Base-by-base conservation (phyloP, 2,888 invertebrate species). In the Drosophila tanythrix region DNA sequence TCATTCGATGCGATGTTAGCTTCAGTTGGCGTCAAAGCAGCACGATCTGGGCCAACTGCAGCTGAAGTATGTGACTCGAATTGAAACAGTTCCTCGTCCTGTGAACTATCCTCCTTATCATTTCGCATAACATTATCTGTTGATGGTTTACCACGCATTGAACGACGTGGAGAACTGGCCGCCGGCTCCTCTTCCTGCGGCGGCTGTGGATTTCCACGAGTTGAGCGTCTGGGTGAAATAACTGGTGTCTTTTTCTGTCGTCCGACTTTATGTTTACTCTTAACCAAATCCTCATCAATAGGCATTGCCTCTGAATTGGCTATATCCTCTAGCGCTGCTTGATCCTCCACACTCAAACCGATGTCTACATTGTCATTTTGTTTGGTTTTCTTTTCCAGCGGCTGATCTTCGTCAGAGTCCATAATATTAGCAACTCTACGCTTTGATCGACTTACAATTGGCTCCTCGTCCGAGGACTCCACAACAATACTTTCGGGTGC, bases 21-120 rank as follows among this genome's bases (percentile, higher is more conserved):
- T n/a, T 58, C 46, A 27, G 40, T 25, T 7, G 66, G 10, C 10
- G 57, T 59, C 4, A 35, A 51, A 21, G 31, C 29, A 7, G 52
- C 36, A 25, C 31, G 60, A 31, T 50, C 53, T 8, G 31, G 10
- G 25, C n/a, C 56, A 56, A n/a, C 33, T 25, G 62, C 11, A 27
- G 51, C 36, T 18, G 64, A 4, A 2, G 51, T 3, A 3, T 52
- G 62, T 0, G 67, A 18, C n/a, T 70, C 74, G 51, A 85, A 88
- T 38, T 80, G 76, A 36, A 89, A 90, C 0, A 81, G 70, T 2
- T 0, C 62, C 8, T 38, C 57, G 15, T 75, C 75, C 2, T 71
- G 70, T 1, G 67, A 68, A 25, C 63, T 71, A 4, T 73, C 63
- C 11, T 70, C 64, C 18, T 66, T 21, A 11, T 29, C 65, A 15